Base-by-base conservation (phyloP, 1,140 invertebrate species). In the Spodoptera frugiperda region DNA sequence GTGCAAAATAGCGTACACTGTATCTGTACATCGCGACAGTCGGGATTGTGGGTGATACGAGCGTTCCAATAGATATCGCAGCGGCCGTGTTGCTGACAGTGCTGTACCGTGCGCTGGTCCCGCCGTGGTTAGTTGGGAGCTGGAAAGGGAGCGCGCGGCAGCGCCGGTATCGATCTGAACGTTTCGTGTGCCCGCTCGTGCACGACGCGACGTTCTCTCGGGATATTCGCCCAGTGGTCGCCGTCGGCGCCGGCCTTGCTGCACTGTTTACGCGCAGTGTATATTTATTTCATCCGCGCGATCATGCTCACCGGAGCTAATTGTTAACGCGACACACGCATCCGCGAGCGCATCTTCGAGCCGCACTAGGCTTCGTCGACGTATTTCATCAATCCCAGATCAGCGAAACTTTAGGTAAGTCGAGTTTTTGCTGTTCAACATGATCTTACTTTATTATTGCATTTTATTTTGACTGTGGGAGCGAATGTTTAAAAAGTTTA, bases 231-330 rank as follows among this genome's bases (percentile, higher is more conserved):
- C 86, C 85, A 89, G 84, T 87, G 86, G 84, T 92, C 89, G 90
- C 88, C 90, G 89, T 89, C 88, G 87, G 91, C 90, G 91, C 91
- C 91, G 90, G 89, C 89, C 87, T 89, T 91, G 85, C 84, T 89
- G 85, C 84, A 85, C 85, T 90, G 89, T 92, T 90, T 89, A 88
- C 91, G 89, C 87, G 87, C 77, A 84, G 82, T 83, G 85, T 89
- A 83, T 83, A 89, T 84, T 82, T 83, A 84, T 88, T 90, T 84
- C 76, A 83, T 86, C 84, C 87, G 84, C 89, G 89, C 84, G 89
- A 90, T 85, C 85, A 90, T 91, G 90, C 83, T 85, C 87, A 85
- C 85, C 79, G 85, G 82, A 81, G 80, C 85, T 87, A 86, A 91
- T 91, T 93, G 87, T 87, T 91, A 88, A 88, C 84, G 85, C 78